phyloP scores from a whole-genome alignment of 2,113 vertebrate species.

The Mionectes macconnelli region DNA sequence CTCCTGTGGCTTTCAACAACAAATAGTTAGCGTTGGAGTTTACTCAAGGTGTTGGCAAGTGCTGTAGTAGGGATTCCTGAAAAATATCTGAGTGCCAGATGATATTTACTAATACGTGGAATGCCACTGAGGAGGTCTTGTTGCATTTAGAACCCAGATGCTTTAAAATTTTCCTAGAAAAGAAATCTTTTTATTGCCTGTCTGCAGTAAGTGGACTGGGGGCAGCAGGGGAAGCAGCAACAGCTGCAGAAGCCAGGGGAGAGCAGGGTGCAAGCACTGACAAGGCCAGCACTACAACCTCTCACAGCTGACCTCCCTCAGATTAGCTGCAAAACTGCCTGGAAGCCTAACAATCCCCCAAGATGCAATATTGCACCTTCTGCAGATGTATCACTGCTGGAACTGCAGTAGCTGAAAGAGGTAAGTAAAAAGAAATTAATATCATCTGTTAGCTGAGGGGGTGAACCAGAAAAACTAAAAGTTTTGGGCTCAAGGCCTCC shows the following conservation, averaged over 20 bases:
- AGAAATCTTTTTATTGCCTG: not conserved
- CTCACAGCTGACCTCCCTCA: not conserved
- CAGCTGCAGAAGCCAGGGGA: not conserved
- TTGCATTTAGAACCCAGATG: not conserved
- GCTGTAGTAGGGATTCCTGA: not conserved
- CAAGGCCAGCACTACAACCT: not conserved
- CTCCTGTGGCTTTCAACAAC: not conserved
- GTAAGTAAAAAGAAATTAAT: not conserved
- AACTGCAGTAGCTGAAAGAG: not conserved
- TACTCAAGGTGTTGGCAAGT: not conserved
- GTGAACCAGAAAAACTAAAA: not conserved
- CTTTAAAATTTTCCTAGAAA: not conserved
- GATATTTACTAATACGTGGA: not conserved
- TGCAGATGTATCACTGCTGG: not conserved
- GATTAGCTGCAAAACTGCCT: not conserved
- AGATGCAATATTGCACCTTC: not conserved
- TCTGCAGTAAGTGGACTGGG: not conserved
- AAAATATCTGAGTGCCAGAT: not conserved
- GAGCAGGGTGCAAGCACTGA: rapidly evolving
- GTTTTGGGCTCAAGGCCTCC: not conserved
- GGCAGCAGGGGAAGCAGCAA: not conserved
- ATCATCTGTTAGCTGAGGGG: not conserved
- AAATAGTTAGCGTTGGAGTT: not conserved
- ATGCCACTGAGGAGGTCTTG: not conserved
- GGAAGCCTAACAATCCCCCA: not conserved